A percentile compares a stretch with the other conserved stretches of the same genome.
These are phyloP conservation scores for Andrena camellia DNA, from an alignment of 2,888 invertebrate species.

Conservation along the genomic window DNA sequence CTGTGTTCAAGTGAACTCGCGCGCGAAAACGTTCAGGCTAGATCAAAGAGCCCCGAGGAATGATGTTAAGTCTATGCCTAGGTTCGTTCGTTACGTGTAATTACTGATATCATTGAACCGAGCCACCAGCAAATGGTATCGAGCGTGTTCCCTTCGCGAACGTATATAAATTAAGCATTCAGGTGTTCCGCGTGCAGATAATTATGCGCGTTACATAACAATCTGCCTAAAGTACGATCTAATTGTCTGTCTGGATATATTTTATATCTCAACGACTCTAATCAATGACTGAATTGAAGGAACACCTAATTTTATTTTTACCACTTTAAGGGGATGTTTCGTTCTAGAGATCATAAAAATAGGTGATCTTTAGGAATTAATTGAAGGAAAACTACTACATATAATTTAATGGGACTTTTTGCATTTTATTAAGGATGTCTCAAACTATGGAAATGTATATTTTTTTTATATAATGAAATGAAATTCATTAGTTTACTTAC, in stretches of 20 bases:
- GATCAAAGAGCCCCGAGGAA: slow-evolving; percentile 65
- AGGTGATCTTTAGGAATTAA: too few species aligned
- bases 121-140: slow-evolving; percentile 38
- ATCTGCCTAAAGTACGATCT: background rate
- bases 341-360: too few species aligned
- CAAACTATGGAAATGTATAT: too few species aligned
- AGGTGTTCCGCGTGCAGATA: slow-evolving; percentile 24
- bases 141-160: slow-evolving; percentile 21
- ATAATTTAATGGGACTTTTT: too few species aligned
- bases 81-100: slow-evolving; percentile 51
- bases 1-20: slow-evolving; percentile 49
- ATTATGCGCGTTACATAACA: slow-evolving; percentile 28
- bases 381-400: too few species aligned
- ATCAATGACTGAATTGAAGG: background rate
- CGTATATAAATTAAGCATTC: slow-evolving; percentile 42
- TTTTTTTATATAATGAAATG: too few species aligned
- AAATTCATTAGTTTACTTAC: too few species aligned
- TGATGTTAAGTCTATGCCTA: slow-evolving; percentile 44
- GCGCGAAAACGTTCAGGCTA: slow-evolving; percentile 49
- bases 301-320: too few species aligned
- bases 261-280: background rate
- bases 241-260: background rate
- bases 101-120: slow-evolving; percentile 57
- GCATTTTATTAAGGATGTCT: too few species aligned
- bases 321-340: too few species aligned